Evolutionary conservation across 2,888 invertebrate species (phyloP).

Genomic region (Ecliptopera silaceata): DNA sequence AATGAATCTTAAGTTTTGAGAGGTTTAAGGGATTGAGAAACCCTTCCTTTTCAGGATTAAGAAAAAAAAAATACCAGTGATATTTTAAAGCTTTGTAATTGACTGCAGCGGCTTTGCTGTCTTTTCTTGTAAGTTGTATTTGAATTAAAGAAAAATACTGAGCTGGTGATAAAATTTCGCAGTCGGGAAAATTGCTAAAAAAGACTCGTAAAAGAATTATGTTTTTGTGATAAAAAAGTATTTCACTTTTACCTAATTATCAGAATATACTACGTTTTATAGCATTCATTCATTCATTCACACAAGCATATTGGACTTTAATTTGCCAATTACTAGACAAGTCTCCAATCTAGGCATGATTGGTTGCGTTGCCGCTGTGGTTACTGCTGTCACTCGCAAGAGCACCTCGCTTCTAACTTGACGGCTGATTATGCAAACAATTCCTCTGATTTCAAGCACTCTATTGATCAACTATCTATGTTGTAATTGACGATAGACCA

Average conservation of each 20-base stretch:
- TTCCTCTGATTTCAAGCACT: conserved; percentile 52
- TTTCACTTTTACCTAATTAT: too few relatives aligned
- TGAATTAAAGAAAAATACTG: conserved; percentile 7
- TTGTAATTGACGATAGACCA: neutral
- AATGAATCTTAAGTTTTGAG: conserved; percentile 73
- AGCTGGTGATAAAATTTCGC: neutral
- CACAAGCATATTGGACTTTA: conserved; percentile 2
- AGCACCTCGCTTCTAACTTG: conserved; percentile 50
- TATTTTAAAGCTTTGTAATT: conserved; percentile 77
- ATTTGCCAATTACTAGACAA: conserved; percentile 14
- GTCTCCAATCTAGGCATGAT: conserved; percentile 28
- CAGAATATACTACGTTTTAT: too few relatives aligned
- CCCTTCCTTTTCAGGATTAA: conserved; percentile 66
- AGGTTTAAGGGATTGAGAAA: conserved; percentile 74
- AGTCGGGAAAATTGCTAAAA: too few relatives aligned
- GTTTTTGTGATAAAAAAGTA: too few relatives aligned
- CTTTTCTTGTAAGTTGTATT: conserved; percentile 12
- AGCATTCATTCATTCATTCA: neutral
- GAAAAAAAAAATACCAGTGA: conserved; percentile 64
- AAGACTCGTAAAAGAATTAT: too few relatives aligned
- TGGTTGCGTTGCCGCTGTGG: conserved; percentile 36
- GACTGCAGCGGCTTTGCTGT: conserved; percentile 64
- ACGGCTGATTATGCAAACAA: conserved; percentile 64
- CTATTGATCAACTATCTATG: conserved; percentile 43
- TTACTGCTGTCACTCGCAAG: conserved; percentile 43